Evolutionary conservation across 2,888 invertebrate species (phyloP).

Genomic region (Physocephala rufipes): DNA sequence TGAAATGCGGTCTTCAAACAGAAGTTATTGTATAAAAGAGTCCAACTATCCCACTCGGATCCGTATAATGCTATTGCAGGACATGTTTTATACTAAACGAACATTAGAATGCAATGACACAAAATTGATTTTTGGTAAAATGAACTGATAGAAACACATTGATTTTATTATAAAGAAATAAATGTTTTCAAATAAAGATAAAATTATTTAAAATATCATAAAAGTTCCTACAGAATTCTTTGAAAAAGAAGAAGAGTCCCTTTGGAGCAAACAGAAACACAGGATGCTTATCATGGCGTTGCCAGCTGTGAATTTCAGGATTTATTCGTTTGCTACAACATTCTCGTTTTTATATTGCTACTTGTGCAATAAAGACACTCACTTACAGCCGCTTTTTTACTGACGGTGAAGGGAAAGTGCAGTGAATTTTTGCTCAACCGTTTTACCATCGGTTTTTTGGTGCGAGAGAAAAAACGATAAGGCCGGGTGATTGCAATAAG

Average conservation of each 20-base stretch:
- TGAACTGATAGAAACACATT: too few relatives aligned
- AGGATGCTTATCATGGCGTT: constrained; percentile 30
- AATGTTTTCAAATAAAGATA: too few relatives aligned
- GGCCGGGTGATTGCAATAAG: background rate
- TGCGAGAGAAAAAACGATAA: background rate
- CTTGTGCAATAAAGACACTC: background rate
- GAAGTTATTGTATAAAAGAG: too few relatives aligned
- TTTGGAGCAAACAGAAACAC: background rate
- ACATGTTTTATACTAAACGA: too few relatives aligned
- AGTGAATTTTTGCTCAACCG: background rate
- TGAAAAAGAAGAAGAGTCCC: background rate
- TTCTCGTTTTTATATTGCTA: constrained; percentile 30
- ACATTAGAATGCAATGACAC: too few relatives aligned
- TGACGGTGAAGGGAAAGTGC: constrained; percentile 1
- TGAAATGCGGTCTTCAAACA: too few relatives aligned
- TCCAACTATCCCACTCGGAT: too few relatives aligned
- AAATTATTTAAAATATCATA: too few relatives aligned
- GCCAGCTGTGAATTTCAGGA: constrained; percentile 32
- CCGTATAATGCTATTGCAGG: too few relatives aligned
- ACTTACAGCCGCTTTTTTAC: too few relatives aligned
- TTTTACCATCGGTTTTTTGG: background rate
- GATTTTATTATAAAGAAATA: too few relatives aligned
- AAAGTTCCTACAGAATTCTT: background rate
- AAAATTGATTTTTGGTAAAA: too few relatives aligned
- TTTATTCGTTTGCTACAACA: constrained; percentile 30